Percentiles rank a stretch among this genome's conserved stretches.
phyloP scores from a whole-genome alignment of 2,888 invertebrate genomes.

The Deroplatys truncata region DNA sequence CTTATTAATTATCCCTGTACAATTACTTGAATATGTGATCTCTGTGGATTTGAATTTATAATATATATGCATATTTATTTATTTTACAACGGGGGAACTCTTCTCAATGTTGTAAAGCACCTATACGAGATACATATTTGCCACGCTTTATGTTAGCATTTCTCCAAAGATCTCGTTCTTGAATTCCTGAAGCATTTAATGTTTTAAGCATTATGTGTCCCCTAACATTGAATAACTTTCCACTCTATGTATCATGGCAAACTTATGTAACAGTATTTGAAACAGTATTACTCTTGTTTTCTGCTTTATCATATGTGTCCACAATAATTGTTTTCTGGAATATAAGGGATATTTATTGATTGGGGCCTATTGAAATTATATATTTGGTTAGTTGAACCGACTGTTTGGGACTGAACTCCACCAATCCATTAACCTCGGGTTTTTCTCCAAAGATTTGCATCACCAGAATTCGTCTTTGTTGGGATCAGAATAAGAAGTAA shows the following conservation, averaged over 20 bases:
- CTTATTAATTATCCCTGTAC: background rate
- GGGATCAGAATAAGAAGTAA: too few species aligned
- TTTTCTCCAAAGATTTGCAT: too few species aligned
- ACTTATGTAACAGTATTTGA: background rate
- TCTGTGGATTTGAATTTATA: background rate
- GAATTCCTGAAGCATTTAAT: background rate
- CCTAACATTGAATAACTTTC: background rate
- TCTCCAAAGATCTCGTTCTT: background rate
- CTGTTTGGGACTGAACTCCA: too few species aligned
- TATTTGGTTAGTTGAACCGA: too few species aligned
- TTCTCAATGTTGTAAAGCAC: background rate
- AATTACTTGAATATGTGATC: background rate
- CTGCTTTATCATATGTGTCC: background rate
- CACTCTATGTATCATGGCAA: background rate
- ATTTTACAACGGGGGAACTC: background rate
- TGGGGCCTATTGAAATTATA: too few species aligned
- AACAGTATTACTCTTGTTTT: background rate
- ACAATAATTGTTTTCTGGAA: background rate
- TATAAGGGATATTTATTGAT: background rate
- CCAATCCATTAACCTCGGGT: too few species aligned
- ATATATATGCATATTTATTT: background rate
- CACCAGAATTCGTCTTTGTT: too few species aligned
- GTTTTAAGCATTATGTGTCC: background rate
- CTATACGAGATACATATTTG: background rate
- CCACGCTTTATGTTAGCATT: background rate